phyloP scores from a whole-genome alignment of 2,113 vertebrate species.

The Melanostigma gelatinosum region DNA sequence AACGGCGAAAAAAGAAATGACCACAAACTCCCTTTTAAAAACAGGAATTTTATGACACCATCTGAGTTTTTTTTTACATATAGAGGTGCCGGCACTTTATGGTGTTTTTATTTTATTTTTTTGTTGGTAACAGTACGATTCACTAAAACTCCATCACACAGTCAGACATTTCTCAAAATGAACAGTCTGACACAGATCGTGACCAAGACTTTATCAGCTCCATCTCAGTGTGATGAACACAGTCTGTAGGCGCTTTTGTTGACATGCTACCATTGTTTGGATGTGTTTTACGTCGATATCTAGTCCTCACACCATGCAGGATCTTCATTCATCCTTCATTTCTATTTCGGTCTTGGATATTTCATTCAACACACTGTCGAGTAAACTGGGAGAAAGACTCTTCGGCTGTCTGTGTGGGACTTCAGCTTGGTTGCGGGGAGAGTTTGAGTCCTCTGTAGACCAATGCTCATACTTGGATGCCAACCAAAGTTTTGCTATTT shows the following conservation, averaged over 20 bases:
- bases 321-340: constrained; percentile 5
- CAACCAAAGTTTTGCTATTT: constrained; percentile 54
- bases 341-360: constrained; percentile 8
- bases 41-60: too few species aligned
- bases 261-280: neutral
- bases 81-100: neutral
- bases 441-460: constrained; percentile 29
- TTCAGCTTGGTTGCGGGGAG: constrained; percentile 16
- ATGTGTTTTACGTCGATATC: neutral
- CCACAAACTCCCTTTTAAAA: neutral
- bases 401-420: constrained; percentile 22
- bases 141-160: neutral
- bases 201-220: neutral
- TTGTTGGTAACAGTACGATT: neutral
- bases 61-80: too few species aligned
- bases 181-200: neutral
- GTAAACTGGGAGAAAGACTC: constrained; percentile 6
- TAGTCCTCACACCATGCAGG: neutral
- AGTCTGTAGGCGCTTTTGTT: neutral
- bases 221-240: neutral
- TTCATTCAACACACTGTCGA: constrained; percentile 16
- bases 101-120: neutral
- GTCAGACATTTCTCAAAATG: neutral
- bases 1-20: neutral
- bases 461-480: constrained; percentile 35